Evolutionary conservation across 2,888 invertebrate species (phyloP), one percentile per base, ranked within the genome.

Genomic region (Dorcus parallelipipedus): DNA sequence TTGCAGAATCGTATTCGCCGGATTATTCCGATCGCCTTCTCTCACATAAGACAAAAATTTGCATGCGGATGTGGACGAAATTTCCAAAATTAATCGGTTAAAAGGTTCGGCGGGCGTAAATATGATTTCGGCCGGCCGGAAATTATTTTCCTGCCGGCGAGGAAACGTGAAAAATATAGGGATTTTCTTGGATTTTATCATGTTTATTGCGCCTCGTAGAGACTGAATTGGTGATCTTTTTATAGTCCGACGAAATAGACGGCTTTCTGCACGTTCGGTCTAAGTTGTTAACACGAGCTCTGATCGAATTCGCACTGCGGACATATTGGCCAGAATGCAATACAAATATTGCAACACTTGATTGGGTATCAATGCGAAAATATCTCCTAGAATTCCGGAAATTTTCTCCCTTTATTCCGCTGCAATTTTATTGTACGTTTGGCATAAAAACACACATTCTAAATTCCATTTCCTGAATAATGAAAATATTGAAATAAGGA

Each of bases 191-290:
- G 9, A 45, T 23, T 17, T 45, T 45, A 45, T 45, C 45, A 45
- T 45, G 45, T 45, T 45, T 45, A 45, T 45, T 45, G 14, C 45
- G 23, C 23, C 45, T 45, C 45, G 45, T 10, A 10, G 45, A 45
- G 17, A 20, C 45, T 33, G 45, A 45, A 45, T 45, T 45, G 17
- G 45, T 45, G 45, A 45, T 45, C 45, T 45, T 45, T 45, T 45
- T 45, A 45, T 45, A 17, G 45, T 45, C 45, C 45, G 14, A 23
- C 45, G 45, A 45, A 45, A 45, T 45, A 45, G 45, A 45, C 45
- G 45, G 45, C 23, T 45, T 23, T 45, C 17, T 9, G 14, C 45
- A 10, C 45, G 45, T 45, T 45, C 45, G 45, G 9, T 45, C 23
- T 10, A 23, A 45, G 45, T 45, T 42, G 42, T 42, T 45, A 45